Conservation (phyloP, 64 coral and sea anemone species). For the Stylophora pistillata region DNA sequence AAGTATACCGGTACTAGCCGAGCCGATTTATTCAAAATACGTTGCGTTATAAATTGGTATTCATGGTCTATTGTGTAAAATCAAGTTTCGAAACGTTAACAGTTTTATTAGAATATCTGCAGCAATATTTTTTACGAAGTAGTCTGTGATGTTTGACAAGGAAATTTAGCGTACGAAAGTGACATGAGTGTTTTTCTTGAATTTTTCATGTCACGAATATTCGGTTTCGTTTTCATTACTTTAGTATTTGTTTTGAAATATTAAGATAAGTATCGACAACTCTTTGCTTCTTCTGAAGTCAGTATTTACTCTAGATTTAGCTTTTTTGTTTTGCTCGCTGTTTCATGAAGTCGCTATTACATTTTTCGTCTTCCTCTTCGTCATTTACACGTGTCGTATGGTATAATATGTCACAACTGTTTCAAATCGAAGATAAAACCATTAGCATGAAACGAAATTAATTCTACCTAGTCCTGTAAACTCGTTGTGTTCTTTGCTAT, state of each 20-base stretch:
- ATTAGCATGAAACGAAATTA: background rate
- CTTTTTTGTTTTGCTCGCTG: background rate
- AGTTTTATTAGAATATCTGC: background rate
- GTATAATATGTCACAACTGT: background rate
- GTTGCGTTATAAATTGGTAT: background rate
- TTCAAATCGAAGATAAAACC: background rate
- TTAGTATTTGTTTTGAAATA: constrained; percentile 18
- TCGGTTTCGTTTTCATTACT: constrained; percentile 1
- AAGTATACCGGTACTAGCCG: too few species aligned
- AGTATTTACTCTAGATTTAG: background rate
- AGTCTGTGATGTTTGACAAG: background rate
- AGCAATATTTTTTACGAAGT: background rate
- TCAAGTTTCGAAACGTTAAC: background rate
- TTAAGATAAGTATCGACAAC: background rate
- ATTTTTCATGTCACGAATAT: background rate
- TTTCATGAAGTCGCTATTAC: background rate
- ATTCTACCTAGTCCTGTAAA: background rate
- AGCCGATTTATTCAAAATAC: too few species aligned
- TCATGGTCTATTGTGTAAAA: background rate
- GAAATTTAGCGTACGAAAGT: background rate
- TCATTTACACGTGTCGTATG: background rate
- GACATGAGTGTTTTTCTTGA: background rate
- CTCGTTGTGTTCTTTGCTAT: background rate
- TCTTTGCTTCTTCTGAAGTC: background rate
- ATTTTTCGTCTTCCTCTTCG: background rate